These are phyloP conservation scores for Pollachius pollachius DNA, from an alignment of 2,113 vertebrate genomes.

Conservation along the genomic window DNA sequence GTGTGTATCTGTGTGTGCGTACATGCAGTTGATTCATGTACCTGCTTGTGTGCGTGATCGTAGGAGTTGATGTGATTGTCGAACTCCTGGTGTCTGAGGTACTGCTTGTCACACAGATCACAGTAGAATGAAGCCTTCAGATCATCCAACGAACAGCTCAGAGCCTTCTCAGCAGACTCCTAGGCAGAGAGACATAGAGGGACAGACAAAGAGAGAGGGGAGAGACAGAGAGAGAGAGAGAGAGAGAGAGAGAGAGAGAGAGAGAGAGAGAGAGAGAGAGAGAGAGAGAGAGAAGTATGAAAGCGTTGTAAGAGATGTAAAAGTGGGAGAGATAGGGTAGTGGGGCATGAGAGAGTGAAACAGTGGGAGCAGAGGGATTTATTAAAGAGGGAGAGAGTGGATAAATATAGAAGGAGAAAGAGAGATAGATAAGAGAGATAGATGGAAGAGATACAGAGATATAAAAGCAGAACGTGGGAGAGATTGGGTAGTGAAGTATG, in stretches of 20 bases:
- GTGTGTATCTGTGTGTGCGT: slow-evolving; percentile 7
- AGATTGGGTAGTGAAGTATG: no score
- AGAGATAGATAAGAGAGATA: slow-evolving; percentile 40
- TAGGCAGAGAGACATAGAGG: slow-evolving; percentile 61
- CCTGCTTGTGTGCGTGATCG: slow-evolving; percentile 98
- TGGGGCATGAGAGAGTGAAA: no score
- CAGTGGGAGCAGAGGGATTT: no score
- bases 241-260: slow-evolving; percentile 1
- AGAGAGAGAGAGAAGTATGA: neutral
- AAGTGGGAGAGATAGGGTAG: no score
- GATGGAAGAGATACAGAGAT: slow-evolving; percentile 34
- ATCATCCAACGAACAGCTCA: slow-evolving; percentile 88
- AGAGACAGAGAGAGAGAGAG: neutral
- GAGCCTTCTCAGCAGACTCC: slow-evolving; percentile 87
- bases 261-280: neutral
- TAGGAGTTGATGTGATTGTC: slow-evolving; percentile 99
- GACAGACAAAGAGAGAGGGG: slow-evolving; percentile 23
- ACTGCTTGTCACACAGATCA: slow-evolving; percentile 98
- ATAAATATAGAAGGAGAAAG: slow-evolving; percentile 22
- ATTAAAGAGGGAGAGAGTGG: neutral
- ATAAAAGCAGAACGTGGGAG: slow-evolving; percentile 13
- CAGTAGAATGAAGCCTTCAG: slow-evolving; percentile 97
- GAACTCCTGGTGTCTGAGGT: slow-evolving; percentile 98
- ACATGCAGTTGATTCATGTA: slow-evolving; percentile 51
- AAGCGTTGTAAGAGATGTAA: neutral